Evolutionary conservation across 2,888 invertebrate species (phyloP).

Genomic region (Torymus tubicola): DNA sequence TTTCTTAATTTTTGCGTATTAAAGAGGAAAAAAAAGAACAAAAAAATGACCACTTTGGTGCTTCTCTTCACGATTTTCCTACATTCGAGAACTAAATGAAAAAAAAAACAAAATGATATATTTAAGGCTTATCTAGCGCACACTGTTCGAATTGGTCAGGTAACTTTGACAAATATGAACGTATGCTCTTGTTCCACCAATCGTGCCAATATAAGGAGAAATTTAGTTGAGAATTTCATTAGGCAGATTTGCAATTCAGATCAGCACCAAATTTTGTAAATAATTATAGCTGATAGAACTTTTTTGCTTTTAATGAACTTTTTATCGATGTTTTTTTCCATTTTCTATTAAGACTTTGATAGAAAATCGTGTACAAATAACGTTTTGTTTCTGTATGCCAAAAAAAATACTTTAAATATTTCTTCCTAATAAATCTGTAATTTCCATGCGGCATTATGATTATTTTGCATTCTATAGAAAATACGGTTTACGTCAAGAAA

Average conservation of each 20-base stretch:
- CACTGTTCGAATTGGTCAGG: slow-evolving; percentile 33
- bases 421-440: slow-evolving; percentile 46
- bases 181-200: slow-evolving; percentile 45
- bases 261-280: slow-evolving; percentile 52
- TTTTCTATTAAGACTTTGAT: slow-evolving; percentile 50
- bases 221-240: slow-evolving; percentile 46
- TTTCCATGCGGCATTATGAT: slow-evolving; percentile 14
- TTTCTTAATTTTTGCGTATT: slow-evolving; percentile 25
- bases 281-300: slow-evolving; percentile 35
- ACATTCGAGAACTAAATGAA: slow-evolving; percentile 44
- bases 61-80: slow-evolving; percentile 44
- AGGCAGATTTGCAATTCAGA: slow-evolving; percentile 31
- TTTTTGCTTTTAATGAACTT: slow-evolving; percentile 37
- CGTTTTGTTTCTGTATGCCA: slow-evolving; percentile 13
- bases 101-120: slow-evolving; percentile 39
- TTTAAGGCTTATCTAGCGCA: slow-evolving; percentile 51
- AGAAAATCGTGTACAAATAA: slow-evolving; percentile 42
- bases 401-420: slow-evolving; percentile 34
- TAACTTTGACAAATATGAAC: slow-evolving; percentile 25
- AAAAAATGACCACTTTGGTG: slow-evolving; percentile 26
- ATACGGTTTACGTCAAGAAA: not conserved
- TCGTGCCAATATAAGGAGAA: slow-evolving; percentile 54
- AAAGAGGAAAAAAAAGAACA: slow-evolving; percentile 10
- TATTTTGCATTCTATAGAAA: slow-evolving; percentile 14
- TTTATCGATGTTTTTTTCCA: slow-evolving; percentile 9